Conservation (phyloP, 2,888 invertebrate genomes). For the Andrena bucephala region DNA sequence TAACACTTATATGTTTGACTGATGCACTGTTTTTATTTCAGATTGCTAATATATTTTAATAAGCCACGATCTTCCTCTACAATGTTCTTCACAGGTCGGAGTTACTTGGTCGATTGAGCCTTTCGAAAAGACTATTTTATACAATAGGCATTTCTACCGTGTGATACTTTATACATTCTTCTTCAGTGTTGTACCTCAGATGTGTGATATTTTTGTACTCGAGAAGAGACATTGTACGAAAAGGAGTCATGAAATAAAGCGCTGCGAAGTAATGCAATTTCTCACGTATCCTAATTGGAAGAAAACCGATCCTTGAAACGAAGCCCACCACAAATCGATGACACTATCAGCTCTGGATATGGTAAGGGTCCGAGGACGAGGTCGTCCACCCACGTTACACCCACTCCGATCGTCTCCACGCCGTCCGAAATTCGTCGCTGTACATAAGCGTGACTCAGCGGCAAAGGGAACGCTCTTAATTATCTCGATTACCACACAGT, state of each 20-base stretch:
- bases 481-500: background rate
- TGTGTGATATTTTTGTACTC: constrained; percentile 11
- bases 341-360: constrained; percentile 66
- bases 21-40: constrained; percentile 24
- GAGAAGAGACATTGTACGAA: background rate
- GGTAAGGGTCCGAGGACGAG: constrained; percentile 65
- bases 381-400: constrained; percentile 65
- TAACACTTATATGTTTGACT: background rate
- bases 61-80: background rate
- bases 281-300: constrained; percentile 15
- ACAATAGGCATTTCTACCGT: background rate
- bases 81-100: background rate
- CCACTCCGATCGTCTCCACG: constrained; percentile 60
- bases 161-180: background rate
- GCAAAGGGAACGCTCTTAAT: background rate
- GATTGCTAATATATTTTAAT: constrained; percentile 31
- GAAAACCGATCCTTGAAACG: constrained; percentile 9
- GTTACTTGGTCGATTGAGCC: background rate
- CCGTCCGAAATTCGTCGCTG: constrained; percentile 60
- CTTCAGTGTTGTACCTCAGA: background rate
- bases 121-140: background rate
- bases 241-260: constrained; percentile 39
- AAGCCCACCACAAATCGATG: constrained; percentile 39
- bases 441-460: background rate
- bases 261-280: background rate